These are phyloP conservation scores for Pocota personata DNA, from an alignment of 2,888 invertebrate species.

Conservation along the genomic window DNA sequence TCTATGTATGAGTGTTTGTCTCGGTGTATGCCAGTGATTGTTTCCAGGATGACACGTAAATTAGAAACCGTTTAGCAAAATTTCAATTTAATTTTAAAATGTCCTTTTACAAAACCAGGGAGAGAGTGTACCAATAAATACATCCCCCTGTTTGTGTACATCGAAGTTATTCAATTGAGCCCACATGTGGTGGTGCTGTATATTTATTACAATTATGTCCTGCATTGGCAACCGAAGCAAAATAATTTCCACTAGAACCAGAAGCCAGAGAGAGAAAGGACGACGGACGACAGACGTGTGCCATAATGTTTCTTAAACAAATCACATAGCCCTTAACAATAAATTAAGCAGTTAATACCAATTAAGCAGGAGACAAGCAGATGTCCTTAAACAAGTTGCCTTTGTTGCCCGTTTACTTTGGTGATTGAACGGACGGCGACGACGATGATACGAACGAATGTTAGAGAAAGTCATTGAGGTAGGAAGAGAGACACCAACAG, in stretches of 20 bases:
- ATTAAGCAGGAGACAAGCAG: conserved; percentile 81
- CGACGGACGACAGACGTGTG: conserved; percentile 64
- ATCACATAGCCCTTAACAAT: conserved; percentile 81
- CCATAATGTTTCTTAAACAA: conserved; percentile 80
- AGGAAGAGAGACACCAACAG: conserved; percentile 60
- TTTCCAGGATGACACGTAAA: conserved; percentile 70
- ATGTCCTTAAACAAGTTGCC: conserved; percentile 78
- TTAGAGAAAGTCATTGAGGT: not conserved
- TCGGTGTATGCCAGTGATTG: conserved; percentile 42
- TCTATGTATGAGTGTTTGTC: not conserved
- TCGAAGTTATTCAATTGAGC: conserved; percentile 67
- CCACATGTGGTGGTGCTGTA: conserved; percentile 66
- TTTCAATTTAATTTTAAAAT: conserved; percentile 73
- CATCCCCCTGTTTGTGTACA: conserved; percentile 23
- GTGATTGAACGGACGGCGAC: conserved; percentile 59
- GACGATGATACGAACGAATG: not conserved
- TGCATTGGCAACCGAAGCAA: conserved; percentile 72
- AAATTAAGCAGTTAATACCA: conserved; percentile 82
- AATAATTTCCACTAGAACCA: conserved; percentile 53
- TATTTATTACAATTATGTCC: conserved; percentile 74
- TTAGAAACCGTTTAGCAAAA: conserved; percentile 72
- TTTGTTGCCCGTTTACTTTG: conserved; percentile 39
- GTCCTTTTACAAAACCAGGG: conserved; percentile 46
- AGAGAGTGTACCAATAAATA: conserved; percentile 1
- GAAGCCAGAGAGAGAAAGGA: not conserved